Conservation (phyloP, 2,113 vertebrate species). For the Festucalex cinctus region DNA sequence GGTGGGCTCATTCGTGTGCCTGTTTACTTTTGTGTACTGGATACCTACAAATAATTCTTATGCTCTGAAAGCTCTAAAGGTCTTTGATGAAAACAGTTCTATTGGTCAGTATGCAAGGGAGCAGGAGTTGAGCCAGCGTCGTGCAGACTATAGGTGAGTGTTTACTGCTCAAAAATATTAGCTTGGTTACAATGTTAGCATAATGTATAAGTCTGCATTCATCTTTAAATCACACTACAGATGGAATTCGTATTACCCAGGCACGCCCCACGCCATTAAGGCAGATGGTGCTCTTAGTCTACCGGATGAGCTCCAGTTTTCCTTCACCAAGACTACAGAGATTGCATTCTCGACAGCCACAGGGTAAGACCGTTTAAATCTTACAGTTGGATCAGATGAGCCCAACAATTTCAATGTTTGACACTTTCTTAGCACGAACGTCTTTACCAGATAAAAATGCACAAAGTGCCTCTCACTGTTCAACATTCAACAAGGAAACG, state of each 20-base stretch:
- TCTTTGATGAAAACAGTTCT: constrained; percentile 34
- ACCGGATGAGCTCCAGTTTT: constrained; percentile 53
- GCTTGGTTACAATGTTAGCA: not conserved
- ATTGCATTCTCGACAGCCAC: constrained; percentile 13
- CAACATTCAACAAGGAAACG: no score
- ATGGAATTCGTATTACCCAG: constrained; percentile 44
- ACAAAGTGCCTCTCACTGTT: no score
- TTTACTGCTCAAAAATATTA: not conserved
- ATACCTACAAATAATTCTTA: not conserved
- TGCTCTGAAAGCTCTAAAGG: constrained; percentile 30
- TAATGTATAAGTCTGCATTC: no score
- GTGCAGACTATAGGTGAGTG: constrained; percentile 33
- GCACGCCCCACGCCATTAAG: constrained; percentile 45
- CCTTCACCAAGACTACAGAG: constrained; percentile 51
- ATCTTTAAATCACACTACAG: constrained; percentile 27
- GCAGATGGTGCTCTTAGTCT: constrained; percentile 2
- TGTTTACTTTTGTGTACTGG: not conserved
- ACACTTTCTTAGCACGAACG: no score
- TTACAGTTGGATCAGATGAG: no score
- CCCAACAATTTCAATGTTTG: no score
- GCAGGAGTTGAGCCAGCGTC: constrained; percentile 29
- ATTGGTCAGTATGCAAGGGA: constrained; percentile 11
- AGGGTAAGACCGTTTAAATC: constrained; percentile 25
- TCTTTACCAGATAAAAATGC: no score
- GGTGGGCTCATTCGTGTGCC: constrained; percentile 34